These are phyloP conservation scores for Zaprionus taronus DNA, from an alignment of 1,140 invertebrate genomes.

Conservation along the genomic window DNA sequence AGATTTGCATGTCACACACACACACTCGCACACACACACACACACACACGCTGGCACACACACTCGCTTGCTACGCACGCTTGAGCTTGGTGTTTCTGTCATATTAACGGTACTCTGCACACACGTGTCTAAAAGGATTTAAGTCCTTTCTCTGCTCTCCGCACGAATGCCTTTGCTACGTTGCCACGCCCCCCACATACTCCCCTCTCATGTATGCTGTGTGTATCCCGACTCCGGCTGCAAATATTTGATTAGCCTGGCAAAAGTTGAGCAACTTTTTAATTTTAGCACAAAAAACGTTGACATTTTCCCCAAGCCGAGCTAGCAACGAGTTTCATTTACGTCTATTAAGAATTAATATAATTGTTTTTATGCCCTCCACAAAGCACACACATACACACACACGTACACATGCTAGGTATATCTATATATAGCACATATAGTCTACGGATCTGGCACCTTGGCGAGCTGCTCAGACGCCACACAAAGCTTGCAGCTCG, in stretches of 20 bases:
- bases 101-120: slow-evolving; percentile 80
- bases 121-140: slow-evolving; percentile 81
- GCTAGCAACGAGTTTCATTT: slow-evolving; percentile 13
- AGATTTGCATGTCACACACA: slow-evolving; percentile 79
- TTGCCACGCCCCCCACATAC: neutral
- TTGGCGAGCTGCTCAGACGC: neutral
- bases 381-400: slow-evolving; percentile 5
- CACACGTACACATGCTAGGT: neutral
- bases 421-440: neutral
- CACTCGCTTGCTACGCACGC: slow-evolving; percentile 53
- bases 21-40: slow-evolving; percentile 16
- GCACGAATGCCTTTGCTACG: slow-evolving; percentile 52
- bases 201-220: neutral
- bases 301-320: slow-evolving; percentile 31
- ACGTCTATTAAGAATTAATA: slow-evolving; percentile 34
- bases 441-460: slow-evolving; percentile 14
- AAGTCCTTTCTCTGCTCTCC: slow-evolving; percentile 61
- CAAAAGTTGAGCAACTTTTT: slow-evolving; percentile 74
- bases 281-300: slow-evolving; percentile 50
- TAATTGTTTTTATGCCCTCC: slow-evolving; percentile 39
- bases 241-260: slow-evolving; percentile 78
- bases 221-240: slow-evolving; percentile 36
- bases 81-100: slow-evolving; percentile 78
- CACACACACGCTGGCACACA: slow-evolving; percentile 12
- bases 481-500: slow-evolving; percentile 41